Conservation (phyloP, 2,113 vertebrate genomes). For the Megaceryle maxima region DNA sequence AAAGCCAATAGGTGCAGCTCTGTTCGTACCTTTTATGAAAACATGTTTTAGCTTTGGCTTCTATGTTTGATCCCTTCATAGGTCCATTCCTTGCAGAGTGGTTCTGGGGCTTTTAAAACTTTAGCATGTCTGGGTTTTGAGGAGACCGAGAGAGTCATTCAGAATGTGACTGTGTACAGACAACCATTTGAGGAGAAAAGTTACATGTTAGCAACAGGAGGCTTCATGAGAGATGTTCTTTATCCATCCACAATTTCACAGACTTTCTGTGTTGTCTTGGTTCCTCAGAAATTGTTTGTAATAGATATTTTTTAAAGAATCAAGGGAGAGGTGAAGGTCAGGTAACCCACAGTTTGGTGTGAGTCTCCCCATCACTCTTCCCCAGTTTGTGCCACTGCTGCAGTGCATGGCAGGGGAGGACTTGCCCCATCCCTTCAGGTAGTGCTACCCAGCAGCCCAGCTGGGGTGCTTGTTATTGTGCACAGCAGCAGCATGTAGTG, state of each 20-base stretch:
- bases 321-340: not conserved
- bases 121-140: not conserved
- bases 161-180: not conserved
- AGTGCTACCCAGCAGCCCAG: not conserved
- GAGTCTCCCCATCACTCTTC: not conserved
- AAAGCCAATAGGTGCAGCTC: not conserved
- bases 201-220: accelerated
- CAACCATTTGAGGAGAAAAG: not conserved
- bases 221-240: not conserved
- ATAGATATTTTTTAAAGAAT: not conserved
- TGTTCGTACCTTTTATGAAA: not conserved
- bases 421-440: not conserved
- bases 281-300: not conserved
- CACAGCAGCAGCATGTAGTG: not conserved
- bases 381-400: not conserved
- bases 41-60: not conserved
- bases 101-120: not conserved
- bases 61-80: not conserved
- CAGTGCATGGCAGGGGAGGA: accelerated
- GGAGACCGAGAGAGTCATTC: not conserved
- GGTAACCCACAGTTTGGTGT: not conserved
- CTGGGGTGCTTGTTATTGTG: not conserved
- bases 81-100: not conserved
- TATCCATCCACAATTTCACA: not conserved
- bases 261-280: not conserved